Evolutionary conservation across 2,113 vertebrate species (phyloP), one percentile per base, ranked within the genome.

Genomic region (Ondatra zibethicus): DNA sequence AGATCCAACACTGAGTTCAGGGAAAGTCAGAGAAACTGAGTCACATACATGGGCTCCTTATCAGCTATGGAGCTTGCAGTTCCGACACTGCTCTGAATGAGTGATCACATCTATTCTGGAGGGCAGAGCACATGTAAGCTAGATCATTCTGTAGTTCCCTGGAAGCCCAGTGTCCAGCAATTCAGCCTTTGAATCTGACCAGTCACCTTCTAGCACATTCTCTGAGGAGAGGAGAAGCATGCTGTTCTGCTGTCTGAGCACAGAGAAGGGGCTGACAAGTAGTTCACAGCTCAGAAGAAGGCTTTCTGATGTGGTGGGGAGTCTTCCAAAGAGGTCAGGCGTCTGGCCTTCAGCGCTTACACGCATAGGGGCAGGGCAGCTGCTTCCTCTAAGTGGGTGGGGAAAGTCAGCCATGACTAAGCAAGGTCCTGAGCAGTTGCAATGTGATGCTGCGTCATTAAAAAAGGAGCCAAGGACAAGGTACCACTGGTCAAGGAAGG

Each of bases 371-470:
- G 76, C 11, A 33, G 61, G 36, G 55, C 55, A 52, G 61, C 84
- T 91, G 84, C 76, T 96, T 95, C 93, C 81, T 78, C 87, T 42
- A 5, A 68, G 92, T 50, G 90, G 68, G 42, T 17, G 87, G 61
- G 61, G 77, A 84, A 61, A 81, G 85, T 42, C 92, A 29, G 88
- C 91, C 42, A 7, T 27, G 50, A 96, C 13, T 70, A 84, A 91
- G 82, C 63, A 80, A 68, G 61, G 19, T 58, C 45, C 58, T 33
- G 45, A 85, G 58, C 39, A 75, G 12, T 3, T 52, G 27, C 31
- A 58, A 1, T 1, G 25, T 29, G 36, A 58, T 31, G 29, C 29
- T 66, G 75, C n/a, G 25, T 93, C 58, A 61, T 52, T 45, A 95
- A n/a, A 66, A 16, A 6, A 36, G 75, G 31, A 52, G 50, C 73